Evolutionary conservation across 2,113 vertebrate genomes (phyloP).

Genomic region (Indri indri): DNA sequence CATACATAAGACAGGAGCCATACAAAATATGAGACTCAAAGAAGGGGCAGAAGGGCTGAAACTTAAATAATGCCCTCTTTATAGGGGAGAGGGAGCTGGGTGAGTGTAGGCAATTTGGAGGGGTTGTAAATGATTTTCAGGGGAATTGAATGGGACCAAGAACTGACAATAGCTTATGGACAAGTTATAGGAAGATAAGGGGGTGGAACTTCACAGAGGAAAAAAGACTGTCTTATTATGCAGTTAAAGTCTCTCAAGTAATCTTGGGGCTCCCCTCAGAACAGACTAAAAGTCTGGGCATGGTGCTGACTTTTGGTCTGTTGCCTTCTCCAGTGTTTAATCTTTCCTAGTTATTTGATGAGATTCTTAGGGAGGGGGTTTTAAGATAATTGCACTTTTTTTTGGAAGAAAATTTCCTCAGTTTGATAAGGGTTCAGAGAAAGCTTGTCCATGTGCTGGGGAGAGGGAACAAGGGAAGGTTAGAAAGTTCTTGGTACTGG

Average conservation of each 20-base stretch:
- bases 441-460: not conserved
- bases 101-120: not conserved
- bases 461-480: not conserved
- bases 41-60: not conserved
- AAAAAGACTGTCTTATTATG: not conserved
- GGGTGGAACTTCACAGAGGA: not conserved
- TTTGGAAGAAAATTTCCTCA: not conserved
- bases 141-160: not conserved
- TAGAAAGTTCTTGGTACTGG: not conserved
- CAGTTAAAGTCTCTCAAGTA: not conserved
- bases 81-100: not conserved
- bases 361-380: not conserved
- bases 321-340: not conserved
- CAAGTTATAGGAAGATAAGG: not conserved
- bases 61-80: not conserved
- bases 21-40: not conserved
- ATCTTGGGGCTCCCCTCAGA: not conserved
- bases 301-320: not conserved
- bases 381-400: not conserved
- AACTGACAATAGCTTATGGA: not conserved
- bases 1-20: not conserved
- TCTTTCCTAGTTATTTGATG: not conserved
- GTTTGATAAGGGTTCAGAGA: not conserved
- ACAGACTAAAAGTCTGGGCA: not conserved
- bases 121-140: not conserved